Base-by-base conservation (phyloP, 2,113 vertebrate species). In the Pyrgilauda ruficollis region DNA sequence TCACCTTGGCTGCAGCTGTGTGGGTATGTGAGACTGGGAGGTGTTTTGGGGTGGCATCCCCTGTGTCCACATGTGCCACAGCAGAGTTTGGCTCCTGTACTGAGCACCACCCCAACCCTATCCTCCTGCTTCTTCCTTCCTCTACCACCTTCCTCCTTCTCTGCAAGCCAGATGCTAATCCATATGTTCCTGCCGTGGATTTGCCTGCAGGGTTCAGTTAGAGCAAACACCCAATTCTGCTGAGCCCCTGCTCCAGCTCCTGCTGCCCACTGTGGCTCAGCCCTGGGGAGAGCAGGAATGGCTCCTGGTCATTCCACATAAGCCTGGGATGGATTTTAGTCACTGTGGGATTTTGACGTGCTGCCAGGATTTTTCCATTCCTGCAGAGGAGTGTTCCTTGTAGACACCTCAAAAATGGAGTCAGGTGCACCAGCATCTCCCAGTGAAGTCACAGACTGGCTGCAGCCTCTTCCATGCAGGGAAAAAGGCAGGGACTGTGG, bases 191-290 rank as follows among this genome's bases (percentile, higher is more conserved):
- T 5, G 3, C 33, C 19, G 2, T 56, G 63, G 62, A 41, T 76
- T 90, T 86, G 20, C 28, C 5, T n/a, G 28, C 37, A 30, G 63
- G 50, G 41, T 18, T 59, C 63, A n/a, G 12, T 56, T 4, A 52
- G 50, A n/a, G 24, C 28, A 18, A 46, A 31, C 2, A 50, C 15
- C 23, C 39, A 61, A 6, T 46, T 35, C 43, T 37, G 37, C 44
- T 1, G 10, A 67, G 43, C 10, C 35, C n/a, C 30, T 33, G 63
- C 59, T 47, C 35, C 33, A 30, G 15, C 78, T 80, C 55, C 69
- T 1, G 1, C 35, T 84, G 41, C 35, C 47, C 13, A 1, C 0
- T 0, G 16, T 3, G 23, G 26, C 59, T 72, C 49, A 59, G 67
- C 68, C 76, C 56, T 62, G 37, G 49, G 53, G 23, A 64, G 30